Conservation (phyloP, 2,888 invertebrate species). For the Zele albiditarsus region DNA sequence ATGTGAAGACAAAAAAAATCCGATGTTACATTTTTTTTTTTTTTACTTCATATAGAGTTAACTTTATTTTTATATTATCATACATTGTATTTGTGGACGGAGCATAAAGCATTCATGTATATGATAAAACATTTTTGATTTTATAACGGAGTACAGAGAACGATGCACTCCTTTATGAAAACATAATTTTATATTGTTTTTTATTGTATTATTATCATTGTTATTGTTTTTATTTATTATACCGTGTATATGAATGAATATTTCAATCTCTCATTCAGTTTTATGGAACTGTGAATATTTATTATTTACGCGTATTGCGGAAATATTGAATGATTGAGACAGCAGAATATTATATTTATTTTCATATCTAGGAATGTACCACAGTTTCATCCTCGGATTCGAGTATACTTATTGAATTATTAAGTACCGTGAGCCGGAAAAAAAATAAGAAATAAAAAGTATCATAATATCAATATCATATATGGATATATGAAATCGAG, state of each 20-base stretch:
- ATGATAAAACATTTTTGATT: slow-evolving; percentile 50
- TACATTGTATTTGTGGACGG: slow-evolving; percentile 63
- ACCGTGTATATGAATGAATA: slow-evolving; percentile 7
- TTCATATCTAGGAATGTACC: not conserved
- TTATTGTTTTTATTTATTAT: slow-evolving; percentile 23
- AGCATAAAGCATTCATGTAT: slow-evolving; percentile 61
- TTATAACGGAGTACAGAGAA: slow-evolving; percentile 38
- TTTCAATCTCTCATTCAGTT: slow-evolving; percentile 11
- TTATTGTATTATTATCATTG: slow-evolving; percentile 21
- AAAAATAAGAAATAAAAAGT: not conserved
- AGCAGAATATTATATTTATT: not conserved
- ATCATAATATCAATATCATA: not conserved
- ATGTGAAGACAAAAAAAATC: not conserved
- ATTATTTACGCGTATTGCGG: not conserved
- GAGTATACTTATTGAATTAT: not conserved
- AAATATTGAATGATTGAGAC: not conserved
- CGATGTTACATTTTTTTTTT: slow-evolving; percentile 7
- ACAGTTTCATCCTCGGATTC: not conserved
- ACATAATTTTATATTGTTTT: slow-evolving; percentile 26
- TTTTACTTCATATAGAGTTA: slow-evolving; percentile 25
- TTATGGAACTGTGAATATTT: slow-evolving; percentile 8
- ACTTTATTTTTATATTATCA: slow-evolving; percentile 45
- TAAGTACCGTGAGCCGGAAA: not conserved
- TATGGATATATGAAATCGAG: not conserved
- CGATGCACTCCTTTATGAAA: slow-evolving; percentile 19